Conservation (phyloP, 2,113 vertebrate species). For the Rhabdornis inornatus region DNA sequence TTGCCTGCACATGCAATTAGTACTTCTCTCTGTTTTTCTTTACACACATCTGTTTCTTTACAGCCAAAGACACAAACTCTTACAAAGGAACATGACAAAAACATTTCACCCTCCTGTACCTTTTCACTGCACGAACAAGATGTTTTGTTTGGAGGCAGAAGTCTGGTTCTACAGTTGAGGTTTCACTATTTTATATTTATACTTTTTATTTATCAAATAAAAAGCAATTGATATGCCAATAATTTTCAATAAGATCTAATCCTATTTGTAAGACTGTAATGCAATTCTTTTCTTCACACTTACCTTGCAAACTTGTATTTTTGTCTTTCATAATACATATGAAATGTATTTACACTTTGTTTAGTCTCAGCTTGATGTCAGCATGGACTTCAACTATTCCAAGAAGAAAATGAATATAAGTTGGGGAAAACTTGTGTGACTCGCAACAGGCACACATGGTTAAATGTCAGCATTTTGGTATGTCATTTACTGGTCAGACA, state of each 20-base stretch:
- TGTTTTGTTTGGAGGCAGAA: background rate
- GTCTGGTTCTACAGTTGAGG: background rate
- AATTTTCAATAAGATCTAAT: background rate
- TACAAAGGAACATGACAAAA: background rate
- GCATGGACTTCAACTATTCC: background rate
- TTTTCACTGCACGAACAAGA: background rate
- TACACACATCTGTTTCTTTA: background rate
- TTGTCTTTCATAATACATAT: background rate
- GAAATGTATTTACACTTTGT: background rate
- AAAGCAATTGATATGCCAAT: background rate
- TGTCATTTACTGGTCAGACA: slow-evolving; percentile 45
- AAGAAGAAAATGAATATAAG: background rate
- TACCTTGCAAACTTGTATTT: slow-evolving; percentile 5
- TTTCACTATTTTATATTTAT: background rate
- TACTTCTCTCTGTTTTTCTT: background rate
- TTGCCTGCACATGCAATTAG: background rate
- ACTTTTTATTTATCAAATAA: background rate
- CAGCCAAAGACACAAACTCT: background rate
- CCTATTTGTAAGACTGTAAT: background rate
- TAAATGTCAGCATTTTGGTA: slow-evolving; percentile 50
- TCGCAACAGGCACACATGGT: slow-evolving; percentile 16
- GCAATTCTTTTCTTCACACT: background rate
- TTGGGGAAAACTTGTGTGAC: background rate
- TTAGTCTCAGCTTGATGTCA: background rate
- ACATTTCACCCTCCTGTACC: background rate